Evolutionary conservation across 2,113 vertebrate genomes (phyloP).

Genomic region (Corapipo altera): DNA sequence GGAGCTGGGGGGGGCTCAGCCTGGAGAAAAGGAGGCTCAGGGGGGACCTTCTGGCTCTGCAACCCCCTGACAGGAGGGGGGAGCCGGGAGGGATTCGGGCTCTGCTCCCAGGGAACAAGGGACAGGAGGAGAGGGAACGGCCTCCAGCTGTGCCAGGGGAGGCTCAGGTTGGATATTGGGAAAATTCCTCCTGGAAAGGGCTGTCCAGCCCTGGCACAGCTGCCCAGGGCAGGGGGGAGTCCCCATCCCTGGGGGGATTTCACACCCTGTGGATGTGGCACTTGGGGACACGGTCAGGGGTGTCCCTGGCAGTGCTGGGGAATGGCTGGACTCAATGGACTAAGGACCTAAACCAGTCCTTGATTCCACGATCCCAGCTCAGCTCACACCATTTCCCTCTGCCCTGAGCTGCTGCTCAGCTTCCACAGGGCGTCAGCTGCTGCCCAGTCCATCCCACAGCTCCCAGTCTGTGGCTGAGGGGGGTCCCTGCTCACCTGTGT

Average conservation of each 20-base stretch:
- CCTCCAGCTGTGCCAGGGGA: not conserved
- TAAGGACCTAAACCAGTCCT: not conserved
- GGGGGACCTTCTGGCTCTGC: not conserved
- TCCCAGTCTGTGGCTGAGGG: not conserved
- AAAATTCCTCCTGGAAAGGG: not conserved
- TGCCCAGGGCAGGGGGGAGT: not conserved
- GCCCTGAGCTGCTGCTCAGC: not conserved
- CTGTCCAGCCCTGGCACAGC: not conserved
- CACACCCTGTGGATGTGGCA: not conserved
- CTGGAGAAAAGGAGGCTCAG: not conserved
- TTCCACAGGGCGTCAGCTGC: accelerated
- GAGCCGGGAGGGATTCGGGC: not conserved
- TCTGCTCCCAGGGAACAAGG: not conserved
- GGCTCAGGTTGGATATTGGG: too few species aligned
- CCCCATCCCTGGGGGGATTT: not conserved
- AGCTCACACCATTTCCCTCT: accelerated
- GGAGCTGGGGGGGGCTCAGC: not conserved
- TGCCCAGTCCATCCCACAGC: not conserved
- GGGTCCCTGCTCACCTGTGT: slow-evolving; percentile 74
- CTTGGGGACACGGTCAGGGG: not conserved
- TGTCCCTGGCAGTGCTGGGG: not conserved
- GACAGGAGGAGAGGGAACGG: not conserved
- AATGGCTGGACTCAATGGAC: accelerated
- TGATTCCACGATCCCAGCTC: not conserved
- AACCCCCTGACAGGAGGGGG: not conserved